Evolutionary conservation across 2,888 invertebrate species (phyloP), one percentile per base, ranked within the genome.

Genomic region (Agrochola macilenta): DNA sequence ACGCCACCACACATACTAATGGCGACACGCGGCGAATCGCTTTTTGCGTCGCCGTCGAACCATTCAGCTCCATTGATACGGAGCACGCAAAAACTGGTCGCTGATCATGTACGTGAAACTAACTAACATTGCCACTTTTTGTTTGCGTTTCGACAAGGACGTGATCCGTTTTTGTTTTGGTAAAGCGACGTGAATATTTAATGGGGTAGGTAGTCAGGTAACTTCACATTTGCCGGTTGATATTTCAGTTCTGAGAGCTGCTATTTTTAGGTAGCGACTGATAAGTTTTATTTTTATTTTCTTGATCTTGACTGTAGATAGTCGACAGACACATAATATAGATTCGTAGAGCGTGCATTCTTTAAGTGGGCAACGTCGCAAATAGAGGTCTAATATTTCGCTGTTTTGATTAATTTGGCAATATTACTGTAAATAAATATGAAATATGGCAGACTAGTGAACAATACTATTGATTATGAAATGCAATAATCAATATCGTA

Each of bases 41-140:
- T 96, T 96, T 96, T 96, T 96, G 92, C 88, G 68, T 79, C 76
- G 69, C 84, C 89, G 83, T 86, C 86, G 84, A 88, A 91, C 92
- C 96, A 96, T 96, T 95, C 95, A 95, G 91, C 92, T 93, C 95
- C 96, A 96, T 96, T 96, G 96, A 96, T 95, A 94, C 95, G 76
- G 87, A 78, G 72, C 69, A 61, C 73, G 90, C 91, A 96, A 96
- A 96, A 96, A 96, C 92, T 91, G 89, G 93, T 89, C 90, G 82
- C 83, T 83, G 87, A 84, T 91, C 91, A 90, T 92, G 91, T 90
- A 92, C 93, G 92, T 88, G 92, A 93, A 92, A 92, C 93, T 91
- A 91, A 91, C 92, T 92, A 92, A 93, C 92, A 91, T 92, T 91
- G 90, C 93, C 78, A 84, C 89, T 95, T 95, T 94, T 95, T 95